These are phyloP conservation scores for Siniperca scherzeri DNA, from an alignment of 2,797 vertebrate species.

Conservation along the genomic window DNA sequence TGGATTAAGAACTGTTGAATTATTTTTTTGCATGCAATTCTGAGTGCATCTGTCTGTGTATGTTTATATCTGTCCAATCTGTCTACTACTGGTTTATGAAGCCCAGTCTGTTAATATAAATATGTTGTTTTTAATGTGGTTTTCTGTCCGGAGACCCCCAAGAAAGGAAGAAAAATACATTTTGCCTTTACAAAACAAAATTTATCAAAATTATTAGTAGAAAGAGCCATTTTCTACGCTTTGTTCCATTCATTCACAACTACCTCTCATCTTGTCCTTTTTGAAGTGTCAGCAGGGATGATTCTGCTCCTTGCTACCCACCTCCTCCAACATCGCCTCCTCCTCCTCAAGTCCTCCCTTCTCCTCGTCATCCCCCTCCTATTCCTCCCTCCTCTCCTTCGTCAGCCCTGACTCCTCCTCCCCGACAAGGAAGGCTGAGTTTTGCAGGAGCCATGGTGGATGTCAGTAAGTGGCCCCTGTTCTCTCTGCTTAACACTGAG, in stretches of 20 bases:
- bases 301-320: conserved; percentile 49
- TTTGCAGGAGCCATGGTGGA: conserved; percentile 89
- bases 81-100: too few species aligned
- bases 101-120: not conserved
- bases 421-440: conserved; percentile 15
- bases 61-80: not conserved
- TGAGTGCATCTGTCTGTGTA: not conserved
- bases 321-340: conserved; percentile 42
- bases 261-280: not conserved
- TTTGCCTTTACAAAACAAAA: too few species aligned
- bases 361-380: conserved; percentile 25
- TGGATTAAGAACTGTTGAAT: not conserved
- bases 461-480: conserved; percentile 95
- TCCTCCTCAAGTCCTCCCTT: conserved; percentile 25
- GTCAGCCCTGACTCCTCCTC: conserved; percentile 37
- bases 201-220: too few species aligned
- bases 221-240: not conserved
- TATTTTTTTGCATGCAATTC: conserved; percentile 5
- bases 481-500: conserved; percentile 90
- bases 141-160: not conserved
- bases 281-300: conserved; percentile 62
- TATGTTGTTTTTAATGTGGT: not conserved
- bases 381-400: conserved; percentile 28
- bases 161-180: not conserved
- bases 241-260: not conserved